These are phyloP conservation scores for Coryphaenoides rupestris DNA, from an alignment of 2,113 vertebrate species.

Conservation along the genomic window DNA sequence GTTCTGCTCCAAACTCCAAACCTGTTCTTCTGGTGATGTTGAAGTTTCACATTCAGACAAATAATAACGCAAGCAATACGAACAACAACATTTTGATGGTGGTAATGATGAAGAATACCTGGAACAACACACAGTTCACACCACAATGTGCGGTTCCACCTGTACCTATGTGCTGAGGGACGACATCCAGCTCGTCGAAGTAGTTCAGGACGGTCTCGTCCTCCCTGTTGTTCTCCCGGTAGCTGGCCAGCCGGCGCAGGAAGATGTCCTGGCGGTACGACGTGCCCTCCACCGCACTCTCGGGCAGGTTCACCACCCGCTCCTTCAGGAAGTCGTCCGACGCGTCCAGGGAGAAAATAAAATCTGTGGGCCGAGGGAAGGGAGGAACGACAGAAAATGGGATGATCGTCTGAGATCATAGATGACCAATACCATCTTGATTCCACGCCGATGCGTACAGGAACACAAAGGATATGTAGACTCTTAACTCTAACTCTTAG, in stretches of 20 bases:
- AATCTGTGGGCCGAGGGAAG: slow-evolving; percentile 69
- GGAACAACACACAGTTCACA: background rate
- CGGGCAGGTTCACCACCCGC: slow-evolving; percentile 83
- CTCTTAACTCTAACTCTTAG: too few relatives aligned
- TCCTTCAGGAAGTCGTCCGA: slow-evolving; percentile 83
- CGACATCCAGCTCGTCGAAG: slow-evolving; percentile 84
- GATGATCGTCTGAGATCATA: background rate
- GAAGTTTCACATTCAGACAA: too few relatives aligned
- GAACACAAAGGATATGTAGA: too few relatives aligned
- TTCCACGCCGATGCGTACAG: too few relatives aligned
- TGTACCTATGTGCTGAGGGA: slow-evolving; percentile 79
- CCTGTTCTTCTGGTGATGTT: too few relatives aligned
- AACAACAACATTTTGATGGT: too few relatives aligned
- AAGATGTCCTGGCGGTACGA: slow-evolving; percentile 79
- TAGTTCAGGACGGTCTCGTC: slow-evolving; percentile 80
- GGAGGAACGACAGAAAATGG: background rate
- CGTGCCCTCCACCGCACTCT: slow-evolving; percentile 74
- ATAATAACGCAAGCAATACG: too few relatives aligned
- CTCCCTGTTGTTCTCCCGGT: slow-evolving; percentile 70
- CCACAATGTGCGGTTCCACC: background rate
- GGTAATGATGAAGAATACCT: too few relatives aligned
- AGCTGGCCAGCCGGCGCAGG: slow-evolving; percentile 65
- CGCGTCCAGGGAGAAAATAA: slow-evolving; percentile 80
- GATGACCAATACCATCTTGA: background rate
- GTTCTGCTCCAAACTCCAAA: too few relatives aligned